Evolutionary conservation across 2,113 vertebrate species (phyloP).

Genomic region (Eolophus roseicapilla): DNA sequence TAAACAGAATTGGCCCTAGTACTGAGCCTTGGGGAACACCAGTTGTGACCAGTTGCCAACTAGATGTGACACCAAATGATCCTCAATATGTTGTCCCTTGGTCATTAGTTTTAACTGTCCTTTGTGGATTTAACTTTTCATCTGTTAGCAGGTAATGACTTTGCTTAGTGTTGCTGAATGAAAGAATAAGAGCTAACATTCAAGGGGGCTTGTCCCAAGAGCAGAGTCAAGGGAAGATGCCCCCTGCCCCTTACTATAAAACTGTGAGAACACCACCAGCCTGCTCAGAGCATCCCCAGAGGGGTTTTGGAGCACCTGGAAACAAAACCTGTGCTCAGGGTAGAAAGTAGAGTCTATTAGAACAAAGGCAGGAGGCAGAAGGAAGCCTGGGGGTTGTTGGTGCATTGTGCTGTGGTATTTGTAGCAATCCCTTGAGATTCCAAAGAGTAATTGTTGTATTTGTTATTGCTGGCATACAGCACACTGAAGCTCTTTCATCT

Average conservation of each 20-base stretch:
- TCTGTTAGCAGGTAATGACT: neutral
- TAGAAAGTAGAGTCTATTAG: neutral
- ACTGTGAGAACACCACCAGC: neutral
- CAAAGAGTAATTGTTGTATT: neutral
- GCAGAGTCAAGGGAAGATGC: neutral
- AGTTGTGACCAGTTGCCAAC: no score
- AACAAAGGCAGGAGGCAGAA: neutral
- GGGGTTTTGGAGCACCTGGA: neutral
- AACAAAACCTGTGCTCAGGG: neutral
- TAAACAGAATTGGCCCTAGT: no score
- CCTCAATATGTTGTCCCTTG: neutral
- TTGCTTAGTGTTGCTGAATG: neutral
- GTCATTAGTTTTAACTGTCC: neutral
- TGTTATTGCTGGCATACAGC: neutral
- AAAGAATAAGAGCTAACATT: neutral
- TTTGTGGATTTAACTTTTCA: neutral
- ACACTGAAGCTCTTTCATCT: neutral
- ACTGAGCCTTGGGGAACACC: no score
- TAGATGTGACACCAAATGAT: neutral
- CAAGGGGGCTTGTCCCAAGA: neutral
- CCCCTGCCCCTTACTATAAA: neutral
- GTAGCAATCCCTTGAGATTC: neutral
- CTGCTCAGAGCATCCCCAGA: neutral
- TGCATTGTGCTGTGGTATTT: accelerated
- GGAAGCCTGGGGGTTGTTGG: no score